Conservation (phyloP, 2,113 vertebrate genomes). For the Okapia johnstoni region DNA sequence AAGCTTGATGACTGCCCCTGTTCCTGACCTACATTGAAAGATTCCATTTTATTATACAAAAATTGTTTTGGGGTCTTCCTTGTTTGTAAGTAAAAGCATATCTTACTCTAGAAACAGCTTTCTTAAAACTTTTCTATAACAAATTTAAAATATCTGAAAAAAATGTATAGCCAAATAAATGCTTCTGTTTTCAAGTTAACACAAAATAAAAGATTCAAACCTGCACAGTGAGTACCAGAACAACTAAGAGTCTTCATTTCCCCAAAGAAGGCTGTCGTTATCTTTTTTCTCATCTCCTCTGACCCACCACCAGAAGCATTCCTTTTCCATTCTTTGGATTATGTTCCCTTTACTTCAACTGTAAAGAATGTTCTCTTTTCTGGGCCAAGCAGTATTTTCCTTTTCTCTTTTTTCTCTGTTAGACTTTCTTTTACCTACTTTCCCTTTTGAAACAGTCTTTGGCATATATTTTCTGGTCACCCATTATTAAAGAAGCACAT, state of each 20-base stretch:
- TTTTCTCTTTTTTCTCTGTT: not conserved
- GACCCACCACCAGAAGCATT: not conserved
- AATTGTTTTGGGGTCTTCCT: not conserved
- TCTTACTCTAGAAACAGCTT: not conserved
- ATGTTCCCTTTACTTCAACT: not conserved
- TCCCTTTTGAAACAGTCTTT: not conserved
- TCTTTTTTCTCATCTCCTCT: not conserved
- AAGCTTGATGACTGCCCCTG: not conserved
- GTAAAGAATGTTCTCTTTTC: constrained; percentile 22
- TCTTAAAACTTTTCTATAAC: not conserved
- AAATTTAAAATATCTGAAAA: constrained; percentile 18
- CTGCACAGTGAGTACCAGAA: not conserved
- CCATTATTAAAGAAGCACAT: not conserved
- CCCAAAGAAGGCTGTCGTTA: not conserved
- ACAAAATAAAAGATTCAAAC: not conserved
- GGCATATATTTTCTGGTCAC: constrained; percentile 5
- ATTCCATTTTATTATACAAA: constrained; percentile 14
- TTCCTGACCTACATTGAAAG: not conserved
- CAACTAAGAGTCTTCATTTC: not conserved
- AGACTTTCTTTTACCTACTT: constrained; percentile 16
- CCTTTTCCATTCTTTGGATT: not conserved
- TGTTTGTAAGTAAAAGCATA: not conserved
- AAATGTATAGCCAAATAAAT: not conserved
- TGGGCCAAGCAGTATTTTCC: not conserved
- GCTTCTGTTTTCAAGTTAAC: not conserved